Evolutionary conservation across 2,888 invertebrate species (phyloP), one percentile per base, ranked within the genome.

Genomic region (Ceraclea dissimilis): DNA sequence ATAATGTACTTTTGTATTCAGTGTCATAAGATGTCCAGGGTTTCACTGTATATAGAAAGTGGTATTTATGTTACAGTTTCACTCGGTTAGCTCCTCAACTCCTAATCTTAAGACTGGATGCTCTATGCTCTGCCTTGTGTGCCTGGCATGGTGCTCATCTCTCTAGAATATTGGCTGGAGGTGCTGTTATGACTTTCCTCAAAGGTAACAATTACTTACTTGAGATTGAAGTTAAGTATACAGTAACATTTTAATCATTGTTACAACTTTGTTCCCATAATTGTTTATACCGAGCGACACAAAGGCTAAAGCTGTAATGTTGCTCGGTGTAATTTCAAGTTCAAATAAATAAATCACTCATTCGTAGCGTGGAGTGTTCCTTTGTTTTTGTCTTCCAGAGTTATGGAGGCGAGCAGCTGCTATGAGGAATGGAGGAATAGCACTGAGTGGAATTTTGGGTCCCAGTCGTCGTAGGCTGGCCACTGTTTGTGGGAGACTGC

Each of bases 141-240:
- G 57, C 58, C n/a, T 54, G 59, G 21, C 59, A 61, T 47, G 51
- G 55, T 11, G 52, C 61, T 2, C 47, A 34, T n/a, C 47, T 54
- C 22, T 52, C 54, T 0, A 49, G 43, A 34, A 26, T 51, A 4
- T 34, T 57, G 26, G 50, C 51, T 26, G 31, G 21, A 31, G 55
- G 55, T 10, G 55, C 55, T 18, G 55, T 51, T 18, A 51, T 47
- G 51, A 51, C 55, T 1, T 50, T 55, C 20, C 51, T 55, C 21
- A 44, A 55, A 33, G 55, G 55, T 55, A 20, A 47, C 26, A 26
- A 26, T 26, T 26, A 4, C 26, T 4, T 26, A 26, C 26, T 26
- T 26, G 4, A 26, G 26, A 26, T 4, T 10, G 10, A 26, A 26
- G 10, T 26, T 26, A 6, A 4, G 5, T 26, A 6, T 26, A 26